These are phyloP conservation scores for Mamestra brassicae DNA, from an alignment of 2,888 invertebrate species.

Conservation along the genomic window DNA sequence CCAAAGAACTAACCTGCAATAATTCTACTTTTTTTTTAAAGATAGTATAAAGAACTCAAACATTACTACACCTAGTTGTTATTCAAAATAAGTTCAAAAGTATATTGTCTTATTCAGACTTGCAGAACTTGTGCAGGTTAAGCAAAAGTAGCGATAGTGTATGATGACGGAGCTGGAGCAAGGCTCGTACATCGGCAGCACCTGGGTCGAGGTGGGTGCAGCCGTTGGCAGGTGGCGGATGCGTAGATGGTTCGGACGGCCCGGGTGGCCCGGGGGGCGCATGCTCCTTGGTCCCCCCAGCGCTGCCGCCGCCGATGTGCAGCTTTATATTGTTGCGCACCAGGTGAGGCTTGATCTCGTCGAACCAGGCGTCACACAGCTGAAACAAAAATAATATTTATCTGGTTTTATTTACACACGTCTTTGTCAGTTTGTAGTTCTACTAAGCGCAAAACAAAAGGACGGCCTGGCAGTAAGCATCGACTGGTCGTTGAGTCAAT, in stretches of 20 bases:
- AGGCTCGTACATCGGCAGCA: constrained; percentile 87
- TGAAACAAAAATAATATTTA: constrained; percentile 65
- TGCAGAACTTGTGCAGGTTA: not conserved
- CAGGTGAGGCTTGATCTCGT: constrained; percentile 86
- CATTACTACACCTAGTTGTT: not conserved
- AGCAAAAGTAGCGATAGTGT: constrained; percentile 9
- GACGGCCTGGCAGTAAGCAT: not conserved
- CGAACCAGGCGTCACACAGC: constrained; percentile 89
- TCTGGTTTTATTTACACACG: not conserved
- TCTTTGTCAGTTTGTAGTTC: not conserved
- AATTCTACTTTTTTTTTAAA: not conserved
- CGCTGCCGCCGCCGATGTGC: constrained; percentile 76
- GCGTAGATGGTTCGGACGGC: not conserved
- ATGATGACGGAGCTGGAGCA: constrained; percentile 65
- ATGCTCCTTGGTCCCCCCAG: constrained; percentile 71
- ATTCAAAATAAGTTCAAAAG: not conserved
- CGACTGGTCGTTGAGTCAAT: not conserved
- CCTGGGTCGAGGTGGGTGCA: constrained; percentile 87
- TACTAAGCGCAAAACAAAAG: not conserved
- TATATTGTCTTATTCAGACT: not conserved
- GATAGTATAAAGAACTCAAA: not conserved
- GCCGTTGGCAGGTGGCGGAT: constrained; percentile 55
- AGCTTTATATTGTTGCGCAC: constrained; percentile 86
- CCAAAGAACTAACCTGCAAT: not conserved
- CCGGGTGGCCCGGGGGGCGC: constrained; percentile 30